A percentile compares a stretch with the other conserved stretches of the same genome.
phyloP scores from a whole-genome alignment of 1,140 invertebrate genomes.

The Macrobrachium nipponense region DNA sequence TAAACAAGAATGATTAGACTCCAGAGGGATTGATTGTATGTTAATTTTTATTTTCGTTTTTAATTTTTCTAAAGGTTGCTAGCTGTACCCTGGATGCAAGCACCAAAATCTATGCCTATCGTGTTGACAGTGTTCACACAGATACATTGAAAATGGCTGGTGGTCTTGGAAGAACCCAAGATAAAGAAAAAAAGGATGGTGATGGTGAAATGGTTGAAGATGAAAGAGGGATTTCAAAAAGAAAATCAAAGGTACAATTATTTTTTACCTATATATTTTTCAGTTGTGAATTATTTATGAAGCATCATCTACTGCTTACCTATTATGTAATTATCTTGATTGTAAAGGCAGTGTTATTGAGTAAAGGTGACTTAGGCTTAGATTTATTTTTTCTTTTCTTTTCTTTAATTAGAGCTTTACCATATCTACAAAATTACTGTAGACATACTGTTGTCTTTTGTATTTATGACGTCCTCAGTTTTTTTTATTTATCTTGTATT shows the following conservation, averaged over 20 bases:
- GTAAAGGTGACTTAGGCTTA: too few species aligned
- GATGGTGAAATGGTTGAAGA: conserved; percentile 68
- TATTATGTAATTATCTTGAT: too few species aligned
- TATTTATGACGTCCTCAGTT: too few species aligned
- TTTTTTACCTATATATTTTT: not conserved
- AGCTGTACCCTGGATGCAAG: conserved; percentile 85
- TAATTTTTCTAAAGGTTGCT: conserved; percentile 74
- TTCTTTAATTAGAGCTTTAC: too few species aligned
- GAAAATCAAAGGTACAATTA: conserved; percentile 66
- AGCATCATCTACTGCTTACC: not conserved
- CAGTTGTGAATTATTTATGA: not conserved
- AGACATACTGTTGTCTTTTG: too few species aligned
- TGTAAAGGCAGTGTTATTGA: too few species aligned
- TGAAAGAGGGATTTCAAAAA: conserved; percentile 59
- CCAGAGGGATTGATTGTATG: too few species aligned
- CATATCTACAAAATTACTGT: too few species aligned
- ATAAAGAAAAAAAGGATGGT: conserved; percentile 67
- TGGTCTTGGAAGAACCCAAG: conserved; percentile 71
- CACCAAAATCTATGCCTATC: conserved; percentile 83
- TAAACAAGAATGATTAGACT: too few species aligned
- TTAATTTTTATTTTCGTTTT: not conserved
- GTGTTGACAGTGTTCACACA: conserved; percentile 83
- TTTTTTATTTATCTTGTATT: too few species aligned
- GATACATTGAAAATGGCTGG: conserved; percentile 83
- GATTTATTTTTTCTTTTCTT: too few species aligned